Base-by-base conservation (phyloP, 2,888 invertebrate species). In the Oxycera nigricornis region DNA sequence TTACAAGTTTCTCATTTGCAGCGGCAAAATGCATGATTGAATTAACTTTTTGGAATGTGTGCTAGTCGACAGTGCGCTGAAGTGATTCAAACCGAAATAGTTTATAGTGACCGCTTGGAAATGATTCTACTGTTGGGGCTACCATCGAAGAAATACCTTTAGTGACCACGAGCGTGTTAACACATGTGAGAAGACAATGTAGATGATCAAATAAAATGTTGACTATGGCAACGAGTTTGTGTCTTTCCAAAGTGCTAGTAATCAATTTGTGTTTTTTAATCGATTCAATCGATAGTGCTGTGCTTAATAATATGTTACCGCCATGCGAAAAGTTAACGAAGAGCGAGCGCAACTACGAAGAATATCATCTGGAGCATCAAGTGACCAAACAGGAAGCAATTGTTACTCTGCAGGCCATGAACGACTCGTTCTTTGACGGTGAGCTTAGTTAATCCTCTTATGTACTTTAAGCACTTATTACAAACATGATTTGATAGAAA, bases 351-450 rank as follows among this genome's bases (percentile, higher is more conserved):
- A 80, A 77, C 57, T 82, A 81, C 74, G 83, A 84, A 76, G 85
- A 84, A 77, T 82, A 80, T 74, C 80, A 80, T 31, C 82, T 85
- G 65, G 85, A 84, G 76, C 84, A 84, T 79, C 83, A 84, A 78
- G 85, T 84, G 50, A 80, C 85, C 14, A 79, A 82, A 6, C 79
- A 81, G 74, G 82, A 83, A 74, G 85, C 84, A 41, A 82, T 84
- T n/a, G 78, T 79, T 35, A 82, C 82, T 6, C 75, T 84, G 50
- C 78, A 79, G 39, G 77, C 77, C 30, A 78, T 82, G 31, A 85
- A 85, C 73, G 81, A 82, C 55, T 81, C 79, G 73, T 80, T 79
- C 77, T 80, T 80, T 76, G 78, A 79, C 57, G 81, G 84, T 84
- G 78, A 81, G 82, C 70, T n/a, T n/a, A n/a, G 41, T 9, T 11